phyloP scores from a whole-genome alignment of 2,113 vertebrate genomes.

The Mobula birostris region DNA sequence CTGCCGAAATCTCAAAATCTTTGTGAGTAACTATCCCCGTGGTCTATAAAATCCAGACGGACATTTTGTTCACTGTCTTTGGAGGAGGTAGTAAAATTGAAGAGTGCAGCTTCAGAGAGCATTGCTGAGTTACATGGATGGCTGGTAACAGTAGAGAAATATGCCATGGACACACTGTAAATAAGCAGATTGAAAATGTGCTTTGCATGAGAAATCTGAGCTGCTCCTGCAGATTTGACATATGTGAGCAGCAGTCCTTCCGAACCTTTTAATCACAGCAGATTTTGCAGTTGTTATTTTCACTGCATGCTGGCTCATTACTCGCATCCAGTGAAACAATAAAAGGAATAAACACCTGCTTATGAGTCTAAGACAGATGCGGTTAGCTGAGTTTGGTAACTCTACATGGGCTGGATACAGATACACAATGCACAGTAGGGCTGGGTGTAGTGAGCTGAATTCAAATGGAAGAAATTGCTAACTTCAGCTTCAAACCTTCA shows the following conservation, averaged over 20 bases:
- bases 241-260: not conserved
- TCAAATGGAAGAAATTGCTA: not conserved
- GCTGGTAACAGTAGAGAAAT: not conserved
- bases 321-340: conserved; percentile 3
- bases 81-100: not conserved
- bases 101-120: not conserved
- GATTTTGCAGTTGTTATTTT: conserved; percentile 17
- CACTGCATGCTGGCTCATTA: not conserved
- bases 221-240: not conserved
- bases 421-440: not conserved
- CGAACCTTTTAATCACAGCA: not conserved
- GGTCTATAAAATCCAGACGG: not conserved
- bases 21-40: no score
- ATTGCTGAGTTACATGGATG: not conserved
- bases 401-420: not conserved
- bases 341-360: conserved; percentile 20
- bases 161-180: not conserved
- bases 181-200: not conserved
- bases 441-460: not conserved
- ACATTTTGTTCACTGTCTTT: not conserved
- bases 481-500: not conserved
- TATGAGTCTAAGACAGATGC: not conserved
- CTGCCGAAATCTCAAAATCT: no score
- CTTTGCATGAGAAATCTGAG: conserved; percentile 18
- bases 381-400: not conserved